These are phyloP conservation scores for Baronia brevicornis DNA, from an alignment of 2,888 invertebrate species.

Conservation along the genomic window DNA sequence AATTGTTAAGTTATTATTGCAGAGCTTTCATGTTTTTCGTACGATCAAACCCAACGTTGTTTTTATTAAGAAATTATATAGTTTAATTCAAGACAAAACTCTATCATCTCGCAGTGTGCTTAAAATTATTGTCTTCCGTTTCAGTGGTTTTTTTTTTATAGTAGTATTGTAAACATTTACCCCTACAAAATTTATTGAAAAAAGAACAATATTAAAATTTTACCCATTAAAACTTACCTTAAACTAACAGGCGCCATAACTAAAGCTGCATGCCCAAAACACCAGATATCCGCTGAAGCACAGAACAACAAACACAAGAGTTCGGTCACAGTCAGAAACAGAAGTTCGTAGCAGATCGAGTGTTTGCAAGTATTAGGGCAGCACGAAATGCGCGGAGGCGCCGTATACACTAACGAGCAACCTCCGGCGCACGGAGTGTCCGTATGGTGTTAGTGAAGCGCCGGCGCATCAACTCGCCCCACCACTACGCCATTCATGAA, in stretches of 20 bases:
- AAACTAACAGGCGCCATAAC: slow-evolving; percentile 53
- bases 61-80: too few relatives aligned
- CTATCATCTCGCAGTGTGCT: too few relatives aligned
- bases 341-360: slow-evolving; percentile 10
- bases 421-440: slow-evolving; percentile 31
- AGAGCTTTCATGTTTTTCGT: too few relatives aligned
- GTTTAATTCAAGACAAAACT: too few relatives aligned
- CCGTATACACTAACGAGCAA: slow-evolving; percentile 42
- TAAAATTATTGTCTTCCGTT: too few relatives aligned
- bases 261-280: slow-evolving; percentile 53
- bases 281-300: slow-evolving; percentile 33
- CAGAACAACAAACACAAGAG: slow-evolving; percentile 42
- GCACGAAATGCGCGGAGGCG: slow-evolving; percentile 46
- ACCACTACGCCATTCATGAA: slow-evolving; percentile 63
- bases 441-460: slow-evolving; percentile 26
- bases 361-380: slow-evolving; percentile 19
- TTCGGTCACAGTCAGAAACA: slow-evolving; percentile 29
- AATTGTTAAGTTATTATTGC: too few relatives aligned
- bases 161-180: too few relatives aligned
- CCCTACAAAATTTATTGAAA: not conserved
- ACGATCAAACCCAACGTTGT: too few relatives aligned
- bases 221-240: too few relatives aligned
- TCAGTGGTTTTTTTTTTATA: not conserved
- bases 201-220: slow-evolving; percentile 6
- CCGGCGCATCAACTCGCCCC: slow-evolving; percentile 48